Evolutionary conservation across 23 tunicate species (phyloP), one percentile per base, ranked within the genome.

Genomic region (Corella eumyota): DNA sequence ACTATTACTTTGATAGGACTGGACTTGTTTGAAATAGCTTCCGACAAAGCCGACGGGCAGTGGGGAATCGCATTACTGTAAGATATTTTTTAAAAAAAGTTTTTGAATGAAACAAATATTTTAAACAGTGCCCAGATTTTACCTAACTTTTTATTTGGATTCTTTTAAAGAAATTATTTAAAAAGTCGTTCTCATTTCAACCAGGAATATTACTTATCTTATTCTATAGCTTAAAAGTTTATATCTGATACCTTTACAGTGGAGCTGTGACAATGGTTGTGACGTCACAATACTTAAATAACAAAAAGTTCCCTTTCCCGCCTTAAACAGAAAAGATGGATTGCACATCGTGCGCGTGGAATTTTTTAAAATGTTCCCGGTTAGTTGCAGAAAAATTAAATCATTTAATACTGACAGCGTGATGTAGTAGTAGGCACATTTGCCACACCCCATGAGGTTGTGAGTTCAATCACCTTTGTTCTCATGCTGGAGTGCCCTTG

Each of bases 51-150:
- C 6, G 30, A 69, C 5, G 70, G 65, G 0, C 77, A 84, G 13
- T 84, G 94, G 94, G 94, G 81, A 25, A 75, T 68, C 25, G 94
- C 94, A 1, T 26, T 68, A 20, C 71, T 78, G 94, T 84, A 55
- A 75, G 78, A 49, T 9, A 54, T 17, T 40, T 40, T 54, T 54
- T 54, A 54, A 54, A 54, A 54, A n/a, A n/a, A n/a, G n/a, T n/a
- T n/a, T n/a, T n/a, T n/a, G n/a, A n/a, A n/a, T n/a, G n/a, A n/a
- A n/a, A n/a, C n/a, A n/a, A n/a, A n/a, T n/a, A n/a, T 21, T 13
- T 54, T 54, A 11, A 11, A 44, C 13, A 11, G 15, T 44, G 13
- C 13, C 13, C 13, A 44, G 17, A 44, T 11, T 44, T 44, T 44
- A 44, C 49, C 15, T 44, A 44, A 13, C 13, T 44, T 44, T 13